Evolutionary conservation across 2,888 invertebrate species (phyloP), one percentile per base, ranked within the genome.

Genomic region (Gibbula magus): DNA sequence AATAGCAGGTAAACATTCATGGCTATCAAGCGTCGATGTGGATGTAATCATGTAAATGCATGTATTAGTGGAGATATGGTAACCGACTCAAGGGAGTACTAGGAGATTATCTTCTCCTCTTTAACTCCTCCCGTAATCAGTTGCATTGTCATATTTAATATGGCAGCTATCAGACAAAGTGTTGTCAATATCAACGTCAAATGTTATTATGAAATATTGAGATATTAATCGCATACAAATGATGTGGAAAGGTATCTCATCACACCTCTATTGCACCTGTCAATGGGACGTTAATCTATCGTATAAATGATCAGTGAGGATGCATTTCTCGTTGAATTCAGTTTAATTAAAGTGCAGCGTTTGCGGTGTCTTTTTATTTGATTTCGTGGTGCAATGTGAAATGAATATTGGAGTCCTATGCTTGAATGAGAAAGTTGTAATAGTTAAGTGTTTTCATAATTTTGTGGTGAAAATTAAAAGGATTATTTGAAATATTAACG

Each of bases 11-110:
- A 61, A 61, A 61, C 61, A 61, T 3, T 25, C 16, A 25, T 61
- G 16, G 4, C 22, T 61, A 61, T 61, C 61, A 61, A 13, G 61
- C 29, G 4, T 25, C 22, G 61, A 10, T 29, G 61, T 61, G 61
- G 61, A 61, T 61, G 61, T 22, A 61, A 61, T 61, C 61, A 61
- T 25, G 25, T 25, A 61, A 61, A 61, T 61, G 61, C 61, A 29
- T 29, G 25, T 29, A 61, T 61, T 29, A 61, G 29, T 13, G 61
- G 20, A 16, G 61, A 22, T 61, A 61, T 25, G 13, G 61, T 29
- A 29, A 61, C 29, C 29, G 29, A 61, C 61, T 61, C 61, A 0
- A 13, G 61, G 61, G 61, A 61, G 16, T 16, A n/a, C 18, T 61
- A 29, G 61, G 29, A 25, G 61, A 61, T 61, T 61, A 61, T 61